Conservation (phyloP, 2,797 vertebrate genomes). For the Gymnoscopelus braueri region DNA sequence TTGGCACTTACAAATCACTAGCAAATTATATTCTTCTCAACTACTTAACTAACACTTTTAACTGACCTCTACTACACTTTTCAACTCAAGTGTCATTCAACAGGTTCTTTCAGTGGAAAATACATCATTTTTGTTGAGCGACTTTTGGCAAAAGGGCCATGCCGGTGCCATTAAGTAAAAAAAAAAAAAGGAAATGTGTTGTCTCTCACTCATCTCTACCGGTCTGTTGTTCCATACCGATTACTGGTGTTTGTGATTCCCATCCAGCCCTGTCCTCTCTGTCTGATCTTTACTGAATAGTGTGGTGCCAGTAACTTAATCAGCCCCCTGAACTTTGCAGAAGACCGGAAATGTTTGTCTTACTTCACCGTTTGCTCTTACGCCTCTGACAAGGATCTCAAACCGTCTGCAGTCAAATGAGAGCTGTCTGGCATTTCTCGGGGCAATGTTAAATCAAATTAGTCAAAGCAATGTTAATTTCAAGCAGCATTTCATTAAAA, state of each 20-base stretch:
- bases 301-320: conserved; percentile 58
- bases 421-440: conserved; percentile 73
- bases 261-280: conserved; percentile 3
- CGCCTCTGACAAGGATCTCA: conserved; percentile 71
- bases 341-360: conserved; percentile 63
- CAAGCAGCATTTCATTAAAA: conserved; percentile 81
- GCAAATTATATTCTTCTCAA: not conserved
- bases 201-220: no score
- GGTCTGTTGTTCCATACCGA: not conserved
- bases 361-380: conserved; percentile 56
- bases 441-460: conserved; percentile 78
- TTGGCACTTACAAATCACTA: conserved; percentile 21
- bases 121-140: no score
- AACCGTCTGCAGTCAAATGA: conserved; percentile 70
- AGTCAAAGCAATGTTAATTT: conserved; percentile 80
- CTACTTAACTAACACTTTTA: conserved; percentile 22
- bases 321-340: conserved; percentile 68
- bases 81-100: conserved; percentile 7
- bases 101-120: no score
- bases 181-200: no score
- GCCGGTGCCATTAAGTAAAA: no score
- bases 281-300: conserved; percentile 24
- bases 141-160: no score
- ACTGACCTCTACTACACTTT: conserved; percentile 22
- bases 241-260: not conserved